Evolutionary conservation across 1,140 invertebrate genomes (phyloP), one percentile per base, ranked within the genome.

Genomic region (Probaryconus sp.): DNA sequence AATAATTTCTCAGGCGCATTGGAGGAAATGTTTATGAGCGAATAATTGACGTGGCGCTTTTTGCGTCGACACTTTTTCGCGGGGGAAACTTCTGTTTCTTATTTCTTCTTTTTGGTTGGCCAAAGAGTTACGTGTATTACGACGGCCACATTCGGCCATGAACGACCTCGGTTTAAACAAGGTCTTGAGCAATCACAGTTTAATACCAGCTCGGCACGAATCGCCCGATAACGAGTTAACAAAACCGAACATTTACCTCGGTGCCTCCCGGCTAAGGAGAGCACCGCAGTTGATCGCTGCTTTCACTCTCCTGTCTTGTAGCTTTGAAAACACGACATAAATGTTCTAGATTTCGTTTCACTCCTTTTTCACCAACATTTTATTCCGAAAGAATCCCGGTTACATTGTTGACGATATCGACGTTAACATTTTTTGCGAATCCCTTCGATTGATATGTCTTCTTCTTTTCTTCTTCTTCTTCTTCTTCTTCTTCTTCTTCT

Each of bases 91-190:
- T 58, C 48, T 69, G 51, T 5, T 6, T 17, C 5, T n/a, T n/a
- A n/a, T n/a, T n/a, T n/a, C n/a, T n/a, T n/a, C n/a, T n/a, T n/a
- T n/a, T n/a, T n/a, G n/a, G n/a, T n/a, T n/a, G n/a, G 48, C 6
- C 11, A 20, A 16, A 28, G 24, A 13, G 61, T 47, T 40, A 60
- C 40, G 40, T 58, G 51, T 33, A 14, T 50, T 37, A 31, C 21
- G 24, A 35, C 50, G 45, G n/a, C 20, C 35, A 51, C 43, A 61
- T 43, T 63, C 38, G 71, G 37, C 60, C 65, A 51, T 61, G 73
- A 53, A 67, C 48, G 67, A 67, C 67, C 67, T 70, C 67, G 33
- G 13, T 48, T 40, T 28, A 63, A 70, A 63, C 67, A 63, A 63
- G 67, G 50, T 70, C 67, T 70, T 63, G 42, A 56, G 58, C 56